Evolutionary conservation across 2,797 vertebrate genomes (phyloP).

Genomic region (Acanthopagrus latus): DNA sequence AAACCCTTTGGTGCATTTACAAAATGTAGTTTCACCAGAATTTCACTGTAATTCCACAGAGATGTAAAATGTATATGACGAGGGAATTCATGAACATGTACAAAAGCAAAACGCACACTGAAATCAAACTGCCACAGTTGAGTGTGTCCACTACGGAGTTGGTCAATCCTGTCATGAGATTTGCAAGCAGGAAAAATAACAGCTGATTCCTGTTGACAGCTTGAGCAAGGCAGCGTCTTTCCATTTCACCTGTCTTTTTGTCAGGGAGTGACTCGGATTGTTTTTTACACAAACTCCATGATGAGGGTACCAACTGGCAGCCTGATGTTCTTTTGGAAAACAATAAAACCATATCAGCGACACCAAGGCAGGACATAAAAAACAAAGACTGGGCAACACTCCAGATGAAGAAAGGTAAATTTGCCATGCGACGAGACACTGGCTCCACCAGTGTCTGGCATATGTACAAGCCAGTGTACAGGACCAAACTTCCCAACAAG

Average conservation of each 20-base stretch:
- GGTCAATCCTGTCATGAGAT: constrained; percentile 92
- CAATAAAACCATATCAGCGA: constrained; percentile 86
- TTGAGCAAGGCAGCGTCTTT: constrained; percentile 87
- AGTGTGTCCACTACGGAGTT: constrained; percentile 91
- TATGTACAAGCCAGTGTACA: constrained; percentile 79
- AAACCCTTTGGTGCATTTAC: background rate
- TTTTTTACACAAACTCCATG: constrained; percentile 82
- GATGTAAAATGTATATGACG: constrained; percentile 86
- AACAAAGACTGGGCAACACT: constrained; percentile 88
- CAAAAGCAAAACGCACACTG: constrained; percentile 84
- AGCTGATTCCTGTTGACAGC: constrained; percentile 94
- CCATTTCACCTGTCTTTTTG: constrained; percentile 49
- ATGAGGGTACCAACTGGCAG: constrained; percentile 85
- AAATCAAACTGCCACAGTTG: constrained; percentile 78
- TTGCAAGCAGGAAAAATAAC: constrained; percentile 93
- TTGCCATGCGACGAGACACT: constrained; percentile 93
- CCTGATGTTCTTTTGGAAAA: constrained; percentile 87
- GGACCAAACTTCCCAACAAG: constrained; percentile 68
- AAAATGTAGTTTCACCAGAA: constrained; percentile 86
- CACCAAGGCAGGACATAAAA: constrained; percentile 85
- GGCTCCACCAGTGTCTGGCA: constrained; percentile 85
- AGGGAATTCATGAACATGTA: constrained; percentile 94
- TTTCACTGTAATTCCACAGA: constrained; percentile 89
- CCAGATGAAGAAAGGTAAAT: constrained; percentile 94
- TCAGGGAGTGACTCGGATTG: constrained; percentile 9